Evolutionary conservation across 2,113 vertebrate species (phyloP).

Genomic region (Lophotis ruficrista): DNA sequence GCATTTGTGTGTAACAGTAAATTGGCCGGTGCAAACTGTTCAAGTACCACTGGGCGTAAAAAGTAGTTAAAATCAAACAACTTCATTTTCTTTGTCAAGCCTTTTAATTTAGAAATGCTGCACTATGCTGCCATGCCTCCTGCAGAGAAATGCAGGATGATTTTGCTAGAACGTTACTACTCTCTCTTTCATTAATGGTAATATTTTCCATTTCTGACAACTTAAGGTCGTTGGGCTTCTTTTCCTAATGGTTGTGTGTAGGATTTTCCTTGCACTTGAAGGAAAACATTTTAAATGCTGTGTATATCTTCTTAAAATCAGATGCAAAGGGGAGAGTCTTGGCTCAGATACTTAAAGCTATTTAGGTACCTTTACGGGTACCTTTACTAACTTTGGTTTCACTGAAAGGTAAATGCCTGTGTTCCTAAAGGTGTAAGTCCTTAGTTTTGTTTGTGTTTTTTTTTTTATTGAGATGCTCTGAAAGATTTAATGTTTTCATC

Average conservation of each 20-base stretch:
- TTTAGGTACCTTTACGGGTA: not conserved
- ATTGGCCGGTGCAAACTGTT: not conserved
- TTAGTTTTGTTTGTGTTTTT: not conserved
- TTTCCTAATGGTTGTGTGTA: not conserved
- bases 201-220: not conserved
- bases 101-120: not conserved
- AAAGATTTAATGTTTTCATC: not conserved
- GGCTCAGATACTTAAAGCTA: not conserved
- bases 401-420: not conserved
- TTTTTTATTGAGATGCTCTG: not conserved
- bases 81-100: not conserved
- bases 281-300: not conserved
- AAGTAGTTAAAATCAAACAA: not conserved
- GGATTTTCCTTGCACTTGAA: not conserved
- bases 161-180: not conserved
- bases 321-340: not conserved
- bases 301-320: not conserved
- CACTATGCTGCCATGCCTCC: not conserved
- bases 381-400: not conserved
- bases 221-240: not conserved
- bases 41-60: not conserved
- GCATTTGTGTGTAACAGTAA: not conserved
- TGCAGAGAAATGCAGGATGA: not conserved
- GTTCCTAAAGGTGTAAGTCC: not conserved
- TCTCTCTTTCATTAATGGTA: not conserved